These are phyloP conservation scores for Trochalopteron elliotii DNA, from an alignment of 2,113 vertebrate species.

Conservation along the genomic window DNA sequence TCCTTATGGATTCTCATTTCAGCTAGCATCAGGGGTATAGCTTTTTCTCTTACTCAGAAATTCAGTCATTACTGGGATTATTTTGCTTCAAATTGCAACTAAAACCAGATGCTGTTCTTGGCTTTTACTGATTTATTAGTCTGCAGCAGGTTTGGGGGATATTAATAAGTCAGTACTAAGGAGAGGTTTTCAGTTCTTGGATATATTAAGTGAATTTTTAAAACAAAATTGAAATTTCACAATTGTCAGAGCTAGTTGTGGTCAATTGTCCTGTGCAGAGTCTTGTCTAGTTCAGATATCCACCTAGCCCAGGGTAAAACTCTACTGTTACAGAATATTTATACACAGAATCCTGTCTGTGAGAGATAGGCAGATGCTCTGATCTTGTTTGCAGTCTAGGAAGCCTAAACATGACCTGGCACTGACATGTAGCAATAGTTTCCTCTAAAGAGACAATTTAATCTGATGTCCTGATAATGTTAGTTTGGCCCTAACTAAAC, in stretches of 20 bases:
- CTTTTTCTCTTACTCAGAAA: neutral
- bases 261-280: neutral
- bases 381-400: neutral
- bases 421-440: neutral
- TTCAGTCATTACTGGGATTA: neutral
- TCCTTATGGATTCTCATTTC: neutral
- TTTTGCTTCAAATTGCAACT: neutral
- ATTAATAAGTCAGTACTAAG: neutral
- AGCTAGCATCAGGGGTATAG: neutral
- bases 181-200: neutral
- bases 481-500: slow-evolving; percentile 64
- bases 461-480: neutral
- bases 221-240: neutral
- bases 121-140: neutral
- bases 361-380: neutral
- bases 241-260: neutral
- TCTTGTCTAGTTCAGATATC: neutral
- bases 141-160: neutral
- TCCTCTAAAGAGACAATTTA: neutral
- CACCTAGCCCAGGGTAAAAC: neutral
- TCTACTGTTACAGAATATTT: neutral
- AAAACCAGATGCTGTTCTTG: neutral
- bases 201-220: neutral
- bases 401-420: neutral
- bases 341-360: neutral